Base-by-base conservation (phyloP, 2,113 vertebrate genomes). In the Labrus mixtus region DNA sequence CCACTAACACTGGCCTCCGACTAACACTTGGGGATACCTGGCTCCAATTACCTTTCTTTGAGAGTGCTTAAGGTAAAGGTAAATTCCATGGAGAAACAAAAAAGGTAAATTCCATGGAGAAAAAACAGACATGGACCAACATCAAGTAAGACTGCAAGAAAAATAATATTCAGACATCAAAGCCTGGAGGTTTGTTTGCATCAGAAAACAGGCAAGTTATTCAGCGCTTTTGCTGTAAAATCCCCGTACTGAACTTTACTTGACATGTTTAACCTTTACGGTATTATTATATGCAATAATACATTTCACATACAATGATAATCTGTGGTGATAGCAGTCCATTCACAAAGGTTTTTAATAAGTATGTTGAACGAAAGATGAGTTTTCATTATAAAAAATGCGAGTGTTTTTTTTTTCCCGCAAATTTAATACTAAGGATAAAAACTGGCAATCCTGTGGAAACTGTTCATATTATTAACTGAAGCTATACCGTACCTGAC, bases 21-120 rank as follows among this genome's bases (percentile, higher is more conserved):
- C 68, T n/a, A 73, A 64, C 67, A 71, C 65, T 36, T 6, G 23
- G 33, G 50, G 29, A 65, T 25, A 74, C 19, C 59, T 62, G 69
- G 54, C 73, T 82, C 23, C 62, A 86, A 77, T 86, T 67, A 84
- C 68, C 58, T 50, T 54, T 60, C 48, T 60, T 68, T 54, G 59
- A 67, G 60, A 58, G 63, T 63, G 19, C 50, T 20, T 39, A 62
- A 59, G 70, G 7, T 68, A 45, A 16, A 73, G 36, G 64, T 63
- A 63, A 73, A 80, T 72, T 60, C 20, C 63, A 8, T 25, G 0
- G 25, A 73, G 43, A 73, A 61, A 57, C n/a, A 72, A 73, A 22
- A 23, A 10, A 67, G 45, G 45, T 16, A 62, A 60, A 41, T 39
- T 60, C 20, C 63, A 8, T 25, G 0, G 25, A 73, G 43, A 73